Base-by-base conservation (phyloP, 92 coral and sea anemone genomes). In the Hydrozoanthus gracilis region DNA sequence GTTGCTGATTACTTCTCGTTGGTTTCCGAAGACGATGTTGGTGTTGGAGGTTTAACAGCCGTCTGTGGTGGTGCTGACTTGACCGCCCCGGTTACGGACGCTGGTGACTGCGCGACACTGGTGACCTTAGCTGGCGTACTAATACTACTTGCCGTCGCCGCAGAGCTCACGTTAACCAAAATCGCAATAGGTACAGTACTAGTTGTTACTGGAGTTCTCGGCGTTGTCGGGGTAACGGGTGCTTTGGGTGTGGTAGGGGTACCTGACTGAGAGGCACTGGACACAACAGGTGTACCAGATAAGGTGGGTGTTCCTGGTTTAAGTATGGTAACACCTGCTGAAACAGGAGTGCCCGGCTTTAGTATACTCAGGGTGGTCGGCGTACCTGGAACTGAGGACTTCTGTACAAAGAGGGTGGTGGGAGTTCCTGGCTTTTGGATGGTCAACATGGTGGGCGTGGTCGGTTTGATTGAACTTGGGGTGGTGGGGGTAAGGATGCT, bases 391-490 rank as follows among this genome's bases (percentile, higher is more conserved):
- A 64, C 85, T 16, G 85, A 15, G 0, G 85, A 80, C 14, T 80
- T 80, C 51, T 80, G 85, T 11, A 80, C 17, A 70, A 62, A 80
- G 45, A 80, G 85, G 8, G 85, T 71, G 76, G 90, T 91, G 0
- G 99, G 95, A 6, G 99, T 93, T 47, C 92, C 82, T 3, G 98
- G 94, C 87, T 89, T 67, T n/a, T 84, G 87, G 20, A 88, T 88
- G 56, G 95, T 86, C 51, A 92, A 51, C 71, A 82, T 79, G 8
- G 95, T 54, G 39, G 85, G 69, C 49, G 92, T 56, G 13, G 98
- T 87, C 15, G 93, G 83, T 20, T 90, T 87, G 39, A 92, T 82
- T 47, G 96, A 68, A 47, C 83, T 94, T 71, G 95, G 95, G 61
- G 92, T 88, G 49, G 95, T 88, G 51, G 92, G 89, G 44, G 90